These are phyloP conservation scores for Ranitomeya imitator DNA, from an alignment of 2,113 vertebrate genomes.

Conservation along the genomic window DNA sequence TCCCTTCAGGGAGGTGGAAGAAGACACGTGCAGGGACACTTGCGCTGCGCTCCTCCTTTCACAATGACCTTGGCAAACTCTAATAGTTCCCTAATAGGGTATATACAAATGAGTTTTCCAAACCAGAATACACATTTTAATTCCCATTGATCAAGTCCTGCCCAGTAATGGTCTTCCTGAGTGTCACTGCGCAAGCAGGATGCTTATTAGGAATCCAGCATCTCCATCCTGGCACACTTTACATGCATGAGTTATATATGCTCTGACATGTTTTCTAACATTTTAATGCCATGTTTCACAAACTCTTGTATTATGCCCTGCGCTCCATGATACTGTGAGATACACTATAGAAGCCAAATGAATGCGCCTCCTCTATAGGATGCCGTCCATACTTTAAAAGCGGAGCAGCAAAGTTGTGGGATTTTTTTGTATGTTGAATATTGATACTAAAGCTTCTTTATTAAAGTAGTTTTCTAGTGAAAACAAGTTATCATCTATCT, in stretches of 20 bases:
- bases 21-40: no score
- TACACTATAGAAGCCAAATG: not conserved
- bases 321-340: not conserved
- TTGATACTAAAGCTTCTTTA: not conserved
- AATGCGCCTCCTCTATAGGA: not conserved
- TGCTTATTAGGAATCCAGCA: not conserved
- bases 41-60: no score
- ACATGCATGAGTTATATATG: conserved; percentile 37
- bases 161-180: not conserved
- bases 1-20: no score
- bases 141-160: not conserved
- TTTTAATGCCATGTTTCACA: conserved; percentile 12
- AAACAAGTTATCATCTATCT: no score
- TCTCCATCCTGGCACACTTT: not conserved
- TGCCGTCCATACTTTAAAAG: not conserved
- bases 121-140: not conserved
- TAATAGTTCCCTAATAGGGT: no score
- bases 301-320: conserved; percentile 2
- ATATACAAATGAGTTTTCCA: not conserved
- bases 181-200: not conserved
- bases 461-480: no score
- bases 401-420: not conserved
- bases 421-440: not conserved
- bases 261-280: conserved; percentile 4
- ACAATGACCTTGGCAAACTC: no score